These are phyloP conservation scores for Candidula unifasciata DNA, from an alignment of 2,888 invertebrate species.

Conservation along the genomic window DNA sequence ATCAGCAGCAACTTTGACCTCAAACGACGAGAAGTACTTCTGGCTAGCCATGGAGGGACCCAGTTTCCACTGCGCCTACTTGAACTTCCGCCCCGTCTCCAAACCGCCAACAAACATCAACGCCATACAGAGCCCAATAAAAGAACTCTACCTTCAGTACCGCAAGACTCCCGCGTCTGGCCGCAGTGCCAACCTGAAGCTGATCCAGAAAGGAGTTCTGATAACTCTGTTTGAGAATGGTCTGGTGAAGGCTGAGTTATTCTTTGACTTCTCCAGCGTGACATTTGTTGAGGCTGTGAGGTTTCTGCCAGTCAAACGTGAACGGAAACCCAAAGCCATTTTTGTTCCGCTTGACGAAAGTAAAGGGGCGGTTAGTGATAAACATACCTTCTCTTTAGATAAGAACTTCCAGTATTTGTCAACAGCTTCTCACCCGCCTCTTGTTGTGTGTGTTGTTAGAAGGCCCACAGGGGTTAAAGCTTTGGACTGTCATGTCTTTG, in stretches of 20 bases:
- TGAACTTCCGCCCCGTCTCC: slow-evolving; percentile 97
- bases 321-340: slow-evolving; percentile 78
- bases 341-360: slow-evolving; percentile 84
- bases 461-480: slow-evolving; percentile 98
- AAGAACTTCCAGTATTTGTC: slow-evolving; percentile 96
- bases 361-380: slow-evolving; percentile 67
- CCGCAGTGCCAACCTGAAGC: slow-evolving; percentile 80
- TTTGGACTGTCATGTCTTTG: slow-evolving; percentile 98
- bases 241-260: slow-evolving; percentile 88
- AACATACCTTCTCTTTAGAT: slow-evolving; percentile 91
- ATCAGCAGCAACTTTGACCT: neutral
- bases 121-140: slow-evolving; percentile 88
- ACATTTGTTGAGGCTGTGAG: slow-evolving; percentile 76
- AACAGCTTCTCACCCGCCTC: slow-evolving; percentile 94
- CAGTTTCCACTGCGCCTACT: slow-evolving; percentile 95
- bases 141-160: slow-evolving; percentile 96
- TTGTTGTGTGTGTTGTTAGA: slow-evolving; percentile 96
- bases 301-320: slow-evolving; percentile 70
- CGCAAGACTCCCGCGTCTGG: slow-evolving; percentile 79
- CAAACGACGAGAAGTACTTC: slow-evolving; percentile 2
- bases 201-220: slow-evolving; percentile 91
- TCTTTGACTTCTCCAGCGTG: slow-evolving; percentile 80
- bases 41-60: slow-evolving; percentile 56
- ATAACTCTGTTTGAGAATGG: slow-evolving; percentile 97
- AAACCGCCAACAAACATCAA: slow-evolving; percentile 98